Conservation (phyloP, 2,113 vertebrate genomes). For the Nycticebus coucang region DNA sequence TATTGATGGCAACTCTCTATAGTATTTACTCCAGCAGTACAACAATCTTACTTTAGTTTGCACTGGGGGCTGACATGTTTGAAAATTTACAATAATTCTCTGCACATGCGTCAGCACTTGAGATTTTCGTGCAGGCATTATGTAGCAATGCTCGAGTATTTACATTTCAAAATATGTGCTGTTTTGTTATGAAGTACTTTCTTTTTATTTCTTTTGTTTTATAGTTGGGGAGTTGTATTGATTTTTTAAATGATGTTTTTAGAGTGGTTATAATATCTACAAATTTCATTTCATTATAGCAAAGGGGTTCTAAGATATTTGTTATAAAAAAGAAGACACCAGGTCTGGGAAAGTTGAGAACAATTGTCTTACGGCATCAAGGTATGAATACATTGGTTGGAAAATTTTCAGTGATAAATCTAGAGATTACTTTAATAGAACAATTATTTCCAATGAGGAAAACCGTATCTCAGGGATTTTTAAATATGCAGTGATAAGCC, state of each 20-base stretch:
- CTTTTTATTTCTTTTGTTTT: slow-evolving; percentile 42
- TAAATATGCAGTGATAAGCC: slow-evolving; percentile 44
- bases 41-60: background rate
- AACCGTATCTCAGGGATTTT: slow-evolving; percentile 60
- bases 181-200: slow-evolving; percentile 25
- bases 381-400: slow-evolving; percentile 43
- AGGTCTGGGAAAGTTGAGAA: slow-evolving; percentile 13
- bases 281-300: slow-evolving; percentile 47
- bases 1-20: background rate
- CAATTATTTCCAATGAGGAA: slow-evolving; percentile 69
- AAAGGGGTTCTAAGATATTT: slow-evolving; percentile 52
- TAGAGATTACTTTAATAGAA: slow-evolving; percentile 56
- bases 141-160: background rate
- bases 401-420: slow-evolving; percentile 57
- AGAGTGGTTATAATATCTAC: slow-evolving; percentile 22
- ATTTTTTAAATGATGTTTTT: background rate
- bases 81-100: background rate
- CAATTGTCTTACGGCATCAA: background rate
- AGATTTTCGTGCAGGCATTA: background rate
- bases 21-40: background rate
- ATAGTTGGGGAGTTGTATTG: background rate
- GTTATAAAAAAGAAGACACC: slow-evolving; percentile 15
- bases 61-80: background rate
- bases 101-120: background rate
- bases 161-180: slow-evolving; percentile 2